A percentile compares a stretch with the other conserved stretches of the same genome.
phyloP scores from a whole-genome alignment of 1,140 invertebrate genomes.

The Belonocnema kinseyi region DNA sequence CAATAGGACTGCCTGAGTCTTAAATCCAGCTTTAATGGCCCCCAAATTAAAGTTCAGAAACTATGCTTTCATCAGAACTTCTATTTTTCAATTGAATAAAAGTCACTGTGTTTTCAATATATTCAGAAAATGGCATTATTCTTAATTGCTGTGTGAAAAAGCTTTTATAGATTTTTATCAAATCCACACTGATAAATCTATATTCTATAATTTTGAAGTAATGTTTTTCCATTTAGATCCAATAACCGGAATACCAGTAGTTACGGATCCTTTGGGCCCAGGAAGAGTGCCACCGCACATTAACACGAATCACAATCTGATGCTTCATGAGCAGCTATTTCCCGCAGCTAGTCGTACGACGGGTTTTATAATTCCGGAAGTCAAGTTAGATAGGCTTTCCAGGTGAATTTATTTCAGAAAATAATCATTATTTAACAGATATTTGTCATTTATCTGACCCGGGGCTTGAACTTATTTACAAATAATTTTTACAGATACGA shows the following conservation, averaged over 20 bases:
- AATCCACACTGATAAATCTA: too few species aligned
- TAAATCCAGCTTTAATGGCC: too few species aligned
- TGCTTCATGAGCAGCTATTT: conserved; percentile 86
- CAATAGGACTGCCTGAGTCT: too few species aligned
- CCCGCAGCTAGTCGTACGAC: conserved; percentile 79
- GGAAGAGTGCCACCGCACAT: conserved; percentile 76
- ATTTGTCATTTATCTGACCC: background rate
- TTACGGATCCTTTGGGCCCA: conserved; percentile 78
- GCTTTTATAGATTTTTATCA: too few species aligned
- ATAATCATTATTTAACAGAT: background rate
- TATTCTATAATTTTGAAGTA: too few species aligned
- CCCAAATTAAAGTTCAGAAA: too few species aligned
- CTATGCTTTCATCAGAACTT: too few species aligned
- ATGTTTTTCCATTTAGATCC: conserved; percentile 76
- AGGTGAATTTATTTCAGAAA: conserved; percentile 56
- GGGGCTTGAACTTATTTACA: background rate
- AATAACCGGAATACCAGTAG: conserved; percentile 82
- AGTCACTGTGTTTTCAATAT: too few species aligned
- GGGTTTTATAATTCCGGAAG: conserved; percentile 73
- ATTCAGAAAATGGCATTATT: too few species aligned
- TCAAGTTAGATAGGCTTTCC: conserved; percentile 69
- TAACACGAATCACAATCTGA: conserved; percentile 87
- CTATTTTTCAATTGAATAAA: too few species aligned
- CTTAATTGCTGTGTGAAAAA: too few species aligned
- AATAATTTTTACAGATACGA: conserved; percentile 61